Conservation (phyloP, 1,140 invertebrate genomes). For the Euwallacea similis region DNA sequence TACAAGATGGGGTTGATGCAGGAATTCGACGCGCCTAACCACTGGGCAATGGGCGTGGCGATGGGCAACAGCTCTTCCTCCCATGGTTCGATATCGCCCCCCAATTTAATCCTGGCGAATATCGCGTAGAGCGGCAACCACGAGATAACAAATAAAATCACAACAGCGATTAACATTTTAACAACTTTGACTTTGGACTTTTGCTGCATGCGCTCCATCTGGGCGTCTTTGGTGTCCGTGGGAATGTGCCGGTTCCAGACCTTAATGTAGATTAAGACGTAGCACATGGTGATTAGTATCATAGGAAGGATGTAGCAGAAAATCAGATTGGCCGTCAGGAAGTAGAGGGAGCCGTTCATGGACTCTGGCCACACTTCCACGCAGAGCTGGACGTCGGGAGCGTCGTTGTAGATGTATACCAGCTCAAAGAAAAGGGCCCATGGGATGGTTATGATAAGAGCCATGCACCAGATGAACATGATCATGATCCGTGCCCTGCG, state of each 20-base stretch:
- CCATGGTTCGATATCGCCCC: constrained; percentile 67
- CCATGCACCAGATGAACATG: constrained; percentile 87
- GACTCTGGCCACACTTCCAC: constrained; percentile 83
- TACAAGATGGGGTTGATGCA: constrained; percentile 98
- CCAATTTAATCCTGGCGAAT: constrained; percentile 83
- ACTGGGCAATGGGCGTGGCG: constrained; percentile 89
- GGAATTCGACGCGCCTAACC: constrained; percentile 93
- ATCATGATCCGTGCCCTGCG: constrained; percentile 83
- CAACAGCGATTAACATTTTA: constrained; percentile 95
- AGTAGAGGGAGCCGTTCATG: constrained; percentile 79
- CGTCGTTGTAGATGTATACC: constrained; percentile 71
- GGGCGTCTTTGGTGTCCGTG: constrained; percentile 86
- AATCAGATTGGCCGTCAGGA: constrained; percentile 85
- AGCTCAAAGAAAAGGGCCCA: constrained; percentile 90
- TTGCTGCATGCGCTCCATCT: constrained; percentile 88
- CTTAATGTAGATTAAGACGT: constrained; percentile 90
- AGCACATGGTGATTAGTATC: constrained; percentile 88
- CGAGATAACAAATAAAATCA: constrained; percentile 90
- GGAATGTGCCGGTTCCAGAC: constrained; percentile 86
- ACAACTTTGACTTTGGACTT: constrained; percentile 93
- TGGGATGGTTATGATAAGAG: constrained; percentile 79
- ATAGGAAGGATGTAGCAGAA: constrained; percentile 93
- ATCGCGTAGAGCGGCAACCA: constrained; percentile 94
- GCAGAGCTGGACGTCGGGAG: constrained; percentile 72
- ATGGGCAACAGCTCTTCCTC: constrained; percentile 80